Conservation (phyloP, 2,888 invertebrate genomes). For the Archips xylosteana region DNA sequence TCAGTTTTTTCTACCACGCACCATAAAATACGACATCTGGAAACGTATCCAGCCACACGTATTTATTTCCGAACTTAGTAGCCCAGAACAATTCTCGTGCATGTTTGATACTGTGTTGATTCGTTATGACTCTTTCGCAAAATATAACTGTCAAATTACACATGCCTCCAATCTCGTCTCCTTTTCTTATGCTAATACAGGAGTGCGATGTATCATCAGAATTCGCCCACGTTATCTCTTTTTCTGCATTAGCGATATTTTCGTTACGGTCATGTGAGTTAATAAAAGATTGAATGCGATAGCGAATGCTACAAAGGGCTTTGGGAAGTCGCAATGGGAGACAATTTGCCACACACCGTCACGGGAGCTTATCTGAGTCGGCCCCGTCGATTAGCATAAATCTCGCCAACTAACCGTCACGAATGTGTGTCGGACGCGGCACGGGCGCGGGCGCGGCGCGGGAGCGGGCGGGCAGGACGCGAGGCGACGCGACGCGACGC, state of each 20-base stretch:
- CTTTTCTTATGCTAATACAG: slow-evolving; percentile 42
- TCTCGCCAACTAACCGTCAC: slow-evolving; percentile 84
- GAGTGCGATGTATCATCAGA: slow-evolving; percentile 41
- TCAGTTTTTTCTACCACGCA: slow-evolving; percentile 77
- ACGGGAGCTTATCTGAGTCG: slow-evolving; percentile 80
- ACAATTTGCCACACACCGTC: slow-evolving; percentile 82
- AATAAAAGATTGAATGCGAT: slow-evolving; percentile 64
- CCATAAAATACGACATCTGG: slow-evolving; percentile 79
- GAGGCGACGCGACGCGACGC: slow-evolving; percentile 64
- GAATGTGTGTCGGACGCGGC: slow-evolving; percentile 71
- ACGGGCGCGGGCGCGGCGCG: slow-evolving; percentile 48
- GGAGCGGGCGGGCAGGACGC: slow-evolving; percentile 56
- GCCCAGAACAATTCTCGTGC: slow-evolving; percentile 61
- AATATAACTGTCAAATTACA: slow-evolving; percentile 44
- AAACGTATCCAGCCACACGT: slow-evolving; percentile 61
- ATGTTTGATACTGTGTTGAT: slow-evolving; percentile 56
- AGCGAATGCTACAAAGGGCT: slow-evolving; percentile 68
- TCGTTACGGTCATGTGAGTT: slow-evolving; percentile 58
- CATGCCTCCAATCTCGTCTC: slow-evolving; percentile 26
- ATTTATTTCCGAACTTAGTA: slow-evolving; percentile 69
- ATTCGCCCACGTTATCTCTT: slow-evolving; percentile 50
- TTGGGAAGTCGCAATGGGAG: slow-evolving; percentile 75
- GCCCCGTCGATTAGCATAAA: slow-evolving; percentile 84
- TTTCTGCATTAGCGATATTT: slow-evolving; percentile 58
- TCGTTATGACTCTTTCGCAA: slow-evolving; percentile 45